These are phyloP conservation scores for Drosophila picticornis DNA, from an alignment of 2,888 invertebrate species.

Conservation along the genomic window DNA sequence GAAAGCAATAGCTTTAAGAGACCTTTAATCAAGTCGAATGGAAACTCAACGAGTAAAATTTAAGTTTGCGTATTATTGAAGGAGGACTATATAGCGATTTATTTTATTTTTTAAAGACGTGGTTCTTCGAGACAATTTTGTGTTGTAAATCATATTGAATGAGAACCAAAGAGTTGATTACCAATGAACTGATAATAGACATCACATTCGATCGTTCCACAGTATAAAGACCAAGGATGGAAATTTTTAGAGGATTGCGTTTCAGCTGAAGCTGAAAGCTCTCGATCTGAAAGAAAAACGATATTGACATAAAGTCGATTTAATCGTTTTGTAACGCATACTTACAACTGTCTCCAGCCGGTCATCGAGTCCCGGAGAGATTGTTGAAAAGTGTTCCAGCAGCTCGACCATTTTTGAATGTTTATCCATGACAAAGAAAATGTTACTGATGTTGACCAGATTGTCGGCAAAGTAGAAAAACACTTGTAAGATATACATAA, in stretches of 20 bases:
- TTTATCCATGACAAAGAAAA: background rate
- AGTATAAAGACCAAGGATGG: conserved; percentile 34
- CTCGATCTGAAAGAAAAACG: conserved; percentile 37
- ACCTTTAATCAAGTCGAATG: conserved; percentile 12
- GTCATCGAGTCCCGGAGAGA: conserved; percentile 3
- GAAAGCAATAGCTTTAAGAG: conserved; percentile 31
- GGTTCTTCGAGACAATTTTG: background rate
- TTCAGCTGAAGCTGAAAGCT: conserved; percentile 55
- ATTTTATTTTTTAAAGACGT: background rate
- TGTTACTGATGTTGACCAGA: background rate
- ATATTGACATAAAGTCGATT: background rate
- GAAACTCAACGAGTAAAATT: background rate
- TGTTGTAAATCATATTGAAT: conserved; percentile 49
- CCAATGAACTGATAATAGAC: conserved; percentile 42
- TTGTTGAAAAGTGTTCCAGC: background rate
- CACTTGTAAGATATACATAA: background rate
- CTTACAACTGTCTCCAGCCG: conserved; percentile 16
- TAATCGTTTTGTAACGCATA: background rate
- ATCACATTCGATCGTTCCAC: conserved; percentile 38
- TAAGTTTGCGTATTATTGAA: background rate
- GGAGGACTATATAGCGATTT: background rate
- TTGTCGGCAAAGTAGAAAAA: conserved; percentile 1
- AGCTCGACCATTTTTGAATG: background rate
- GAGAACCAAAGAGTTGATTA: conserved; percentile 50
- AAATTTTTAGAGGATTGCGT: conserved; percentile 22